Evolutionary conservation across 1,140 invertebrate species (phyloP).

Genomic region (Calliphora vicina): DNA sequence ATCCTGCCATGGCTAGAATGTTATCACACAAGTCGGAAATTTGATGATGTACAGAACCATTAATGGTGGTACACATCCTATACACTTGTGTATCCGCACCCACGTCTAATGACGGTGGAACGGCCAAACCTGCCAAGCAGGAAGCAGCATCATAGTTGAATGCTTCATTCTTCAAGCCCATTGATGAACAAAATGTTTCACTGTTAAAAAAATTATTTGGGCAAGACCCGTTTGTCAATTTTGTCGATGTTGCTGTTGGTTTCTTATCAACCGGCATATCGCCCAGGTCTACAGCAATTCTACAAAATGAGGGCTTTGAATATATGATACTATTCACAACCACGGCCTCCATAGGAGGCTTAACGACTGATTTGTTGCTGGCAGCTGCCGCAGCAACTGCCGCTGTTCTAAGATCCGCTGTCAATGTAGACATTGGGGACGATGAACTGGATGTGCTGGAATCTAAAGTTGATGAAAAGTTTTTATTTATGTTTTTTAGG

Average conservation of each 20-base stretch:
- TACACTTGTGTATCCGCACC: background rate
- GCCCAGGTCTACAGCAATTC: background rate
- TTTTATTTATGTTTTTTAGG: background rate
- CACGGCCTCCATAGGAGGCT: conserved; percentile 16
- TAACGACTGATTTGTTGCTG: background rate
- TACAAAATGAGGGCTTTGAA: conserved; percentile 17
- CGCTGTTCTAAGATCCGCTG: background rate
- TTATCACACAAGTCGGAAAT: conserved; percentile 22
- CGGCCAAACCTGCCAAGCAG: background rate
- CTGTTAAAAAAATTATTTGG: background rate
- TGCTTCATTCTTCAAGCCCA: background rate
- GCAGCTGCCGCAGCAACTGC: background rate
- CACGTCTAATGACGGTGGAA: no score
- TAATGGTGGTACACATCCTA: conserved; percentile 12
- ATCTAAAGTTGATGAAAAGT: background rate
- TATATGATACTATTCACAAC: conserved; percentile 29
- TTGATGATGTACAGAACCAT: conserved; percentile 23
- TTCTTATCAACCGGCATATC: background rate
- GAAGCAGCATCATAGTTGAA: background rate
- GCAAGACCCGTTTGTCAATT: background rate
- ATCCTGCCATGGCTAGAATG: background rate
- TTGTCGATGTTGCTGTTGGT: background rate
- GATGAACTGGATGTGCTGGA: background rate
- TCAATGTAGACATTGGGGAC: conserved; percentile 2
- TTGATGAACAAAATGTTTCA: background rate